These are phyloP conservation scores for Ifrita kowaldi DNA, from an alignment of 2,113 vertebrate genomes.

Conservation along the genomic window DNA sequence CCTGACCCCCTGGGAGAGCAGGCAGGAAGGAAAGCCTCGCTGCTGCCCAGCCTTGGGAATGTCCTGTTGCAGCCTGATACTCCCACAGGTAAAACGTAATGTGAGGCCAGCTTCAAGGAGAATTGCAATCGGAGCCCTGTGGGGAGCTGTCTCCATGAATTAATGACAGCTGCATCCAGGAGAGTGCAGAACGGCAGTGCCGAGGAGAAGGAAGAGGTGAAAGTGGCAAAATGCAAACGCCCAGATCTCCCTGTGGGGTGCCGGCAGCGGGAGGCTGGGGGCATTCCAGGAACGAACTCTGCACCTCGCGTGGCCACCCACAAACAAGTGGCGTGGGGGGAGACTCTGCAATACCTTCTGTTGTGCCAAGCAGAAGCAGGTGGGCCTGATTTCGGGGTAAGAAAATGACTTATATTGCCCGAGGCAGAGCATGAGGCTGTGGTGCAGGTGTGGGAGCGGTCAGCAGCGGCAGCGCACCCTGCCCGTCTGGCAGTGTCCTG, in stretches of 20 bases:
- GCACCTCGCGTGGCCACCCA: not conserved
- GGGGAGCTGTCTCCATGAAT: rapidly evolving
- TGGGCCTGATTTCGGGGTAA: not conserved
- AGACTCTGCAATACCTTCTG: not conserved
- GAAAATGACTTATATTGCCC: not conserved
- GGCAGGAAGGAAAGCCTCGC: not conserved
- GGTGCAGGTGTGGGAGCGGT: not conserved
- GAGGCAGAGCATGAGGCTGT: not conserved
- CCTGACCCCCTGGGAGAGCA: not conserved
- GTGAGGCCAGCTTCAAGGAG: not conserved
- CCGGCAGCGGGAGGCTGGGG: not conserved
- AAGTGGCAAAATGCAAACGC: rapidly evolving
- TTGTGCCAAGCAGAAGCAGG: not conserved
- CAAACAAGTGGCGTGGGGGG: not conserved
- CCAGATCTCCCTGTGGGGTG: rapidly evolving
- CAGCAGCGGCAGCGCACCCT: rapidly evolving
- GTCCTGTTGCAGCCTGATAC: not conserved
- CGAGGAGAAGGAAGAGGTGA: not conserved
- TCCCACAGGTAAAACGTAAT: rapidly evolving
- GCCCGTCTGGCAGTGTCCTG: not conserved
- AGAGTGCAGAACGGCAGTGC: rapidly evolving
- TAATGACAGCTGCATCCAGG: not conserved
- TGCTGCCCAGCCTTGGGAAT: not conserved
- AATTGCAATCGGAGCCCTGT: rapidly evolving
- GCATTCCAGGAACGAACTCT: not conserved